Percentiles rank a stretch among this genome's conserved stretches.
These are phyloP conservation scores for Ligdia adustata DNA, from an alignment of 2,888 invertebrate genomes.

Conservation along the genomic window DNA sequence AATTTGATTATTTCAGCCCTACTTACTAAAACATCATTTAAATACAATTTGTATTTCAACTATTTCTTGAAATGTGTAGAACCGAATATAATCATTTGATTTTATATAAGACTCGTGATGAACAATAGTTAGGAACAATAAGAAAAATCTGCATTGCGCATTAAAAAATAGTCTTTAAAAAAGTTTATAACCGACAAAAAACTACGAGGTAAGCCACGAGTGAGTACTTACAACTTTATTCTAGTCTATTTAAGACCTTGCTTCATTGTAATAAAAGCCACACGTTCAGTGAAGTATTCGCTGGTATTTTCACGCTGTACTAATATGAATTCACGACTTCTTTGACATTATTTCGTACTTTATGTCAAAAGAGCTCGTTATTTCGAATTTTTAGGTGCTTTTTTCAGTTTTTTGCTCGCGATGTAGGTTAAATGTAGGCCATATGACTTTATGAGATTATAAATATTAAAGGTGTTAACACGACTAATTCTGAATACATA, in stretches of 20 bases:
- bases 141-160: too few species aligned
- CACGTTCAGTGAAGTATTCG: not conserved
- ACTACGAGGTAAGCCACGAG: not conserved
- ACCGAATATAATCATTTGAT: too few species aligned
- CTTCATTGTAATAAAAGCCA: constrained; percentile 3
- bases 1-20: too few species aligned
- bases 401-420: constrained; percentile 6
- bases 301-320: constrained; percentile 2
- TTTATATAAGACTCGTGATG: too few species aligned
- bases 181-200: constrained; percentile 2
- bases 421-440: not conserved
- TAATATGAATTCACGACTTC: constrained; percentile 20
- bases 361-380: constrained; percentile 15
- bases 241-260: constrained; percentile 3
- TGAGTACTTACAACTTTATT: too few species aligned
- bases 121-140: too few species aligned
- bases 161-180: not conserved
- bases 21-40: too few species aligned
- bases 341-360: constrained; percentile 17
- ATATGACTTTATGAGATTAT: constrained; percentile 3
- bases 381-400: constrained; percentile 7
- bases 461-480: not conserved
- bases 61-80: too few species aligned
- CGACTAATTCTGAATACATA: too few species aligned
- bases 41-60: too few species aligned